Evolutionary conservation across 2,888 invertebrate genomes (phyloP).

Genomic region (Clostera curtula): DNA sequence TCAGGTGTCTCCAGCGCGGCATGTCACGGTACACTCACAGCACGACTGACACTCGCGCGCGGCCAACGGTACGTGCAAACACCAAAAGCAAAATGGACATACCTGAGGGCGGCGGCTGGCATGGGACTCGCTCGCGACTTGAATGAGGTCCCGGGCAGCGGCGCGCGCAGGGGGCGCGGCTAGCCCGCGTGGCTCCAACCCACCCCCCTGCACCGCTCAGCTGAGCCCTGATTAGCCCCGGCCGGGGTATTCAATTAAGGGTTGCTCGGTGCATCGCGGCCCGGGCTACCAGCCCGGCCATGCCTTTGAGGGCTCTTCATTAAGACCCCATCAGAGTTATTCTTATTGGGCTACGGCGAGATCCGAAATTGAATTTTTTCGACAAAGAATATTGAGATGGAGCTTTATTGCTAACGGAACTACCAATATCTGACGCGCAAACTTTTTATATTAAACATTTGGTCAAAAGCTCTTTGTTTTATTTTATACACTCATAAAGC

Average conservation of each 20-base stretch:
- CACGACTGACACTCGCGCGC: constrained; percentile 64
- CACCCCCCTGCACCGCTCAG: constrained; percentile 57
- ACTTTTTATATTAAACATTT: too few relatives aligned
- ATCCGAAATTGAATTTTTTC: constrained; percentile 29
- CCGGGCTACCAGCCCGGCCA: constrained; percentile 29
- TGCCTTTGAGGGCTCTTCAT: constrained; percentile 58
- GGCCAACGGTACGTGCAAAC: constrained; percentile 58
- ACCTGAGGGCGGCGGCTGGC: constrained; percentile 72
- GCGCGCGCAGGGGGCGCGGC: constrained; percentile 79
- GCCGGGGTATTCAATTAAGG: constrained; percentile 71
- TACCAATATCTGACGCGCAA: too few relatives aligned
- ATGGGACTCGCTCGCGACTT: constrained; percentile 70
- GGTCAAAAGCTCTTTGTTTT: too few relatives aligned
- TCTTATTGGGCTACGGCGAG: constrained; percentile 36
- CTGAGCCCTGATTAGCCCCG: constrained; percentile 72
- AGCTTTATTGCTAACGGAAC: neutral
- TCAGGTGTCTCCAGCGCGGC: constrained; percentile 16
- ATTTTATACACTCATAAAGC: too few relatives aligned
- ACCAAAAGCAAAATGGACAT: constrained; percentile 73
- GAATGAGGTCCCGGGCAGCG: constrained; percentile 67
- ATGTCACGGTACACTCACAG: constrained; percentile 50
- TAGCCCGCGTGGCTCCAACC: constrained; percentile 71
- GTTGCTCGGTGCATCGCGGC: constrained; percentile 61
- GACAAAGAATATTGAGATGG: constrained; percentile 14
- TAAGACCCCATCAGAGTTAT: constrained; percentile 49